Evolutionary conservation across 2,888 invertebrate genomes (phyloP).

Genomic region (Clepsis dumicolana): DNA sequence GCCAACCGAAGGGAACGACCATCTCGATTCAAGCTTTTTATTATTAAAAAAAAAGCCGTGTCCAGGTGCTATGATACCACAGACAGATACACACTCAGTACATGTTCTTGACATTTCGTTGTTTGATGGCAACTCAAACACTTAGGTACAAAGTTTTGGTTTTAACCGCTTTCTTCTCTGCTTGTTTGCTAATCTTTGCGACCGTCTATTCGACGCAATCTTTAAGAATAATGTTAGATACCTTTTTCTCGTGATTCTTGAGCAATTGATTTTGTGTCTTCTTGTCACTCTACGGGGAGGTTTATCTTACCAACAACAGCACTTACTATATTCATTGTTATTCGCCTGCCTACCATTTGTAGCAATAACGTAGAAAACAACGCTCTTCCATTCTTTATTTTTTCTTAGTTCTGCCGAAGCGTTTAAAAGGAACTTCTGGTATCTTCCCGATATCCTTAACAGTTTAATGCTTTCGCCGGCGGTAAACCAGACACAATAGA

Average conservation of each 20-base stretch:
- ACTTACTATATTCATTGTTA: constrained; percentile 38
- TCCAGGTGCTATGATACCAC: too few species aligned
- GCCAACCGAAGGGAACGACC: too few species aligned
- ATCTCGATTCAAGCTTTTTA: too few species aligned
- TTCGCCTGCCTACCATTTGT: constrained; percentile 21
- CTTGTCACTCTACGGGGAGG: constrained; percentile 42
- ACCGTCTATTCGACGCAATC: constrained; percentile 11
- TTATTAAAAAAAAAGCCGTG: too few species aligned
- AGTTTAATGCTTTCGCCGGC: too few species aligned
- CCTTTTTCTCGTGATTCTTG: constrained; percentile 49
- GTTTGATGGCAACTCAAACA: too few species aligned
- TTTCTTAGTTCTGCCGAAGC: neutral
- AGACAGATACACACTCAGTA: too few species aligned
- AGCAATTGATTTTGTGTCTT: constrained; percentile 55
- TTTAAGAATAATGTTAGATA: constrained; percentile 40
- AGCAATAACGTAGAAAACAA: constrained; percentile 21
- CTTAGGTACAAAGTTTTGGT: too few species aligned
- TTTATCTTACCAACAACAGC: constrained; percentile 46
- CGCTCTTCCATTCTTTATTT: neutral
- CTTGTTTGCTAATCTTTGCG: neutral
- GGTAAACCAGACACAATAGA: too few species aligned
- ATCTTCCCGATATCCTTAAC: neutral
- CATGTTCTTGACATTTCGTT: too few species aligned
- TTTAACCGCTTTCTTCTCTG: neutral
- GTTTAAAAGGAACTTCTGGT: neutral